phyloP scores from a whole-genome alignment of 2,888 invertebrate species.

The Rugalucina vietnamica region DNA sequence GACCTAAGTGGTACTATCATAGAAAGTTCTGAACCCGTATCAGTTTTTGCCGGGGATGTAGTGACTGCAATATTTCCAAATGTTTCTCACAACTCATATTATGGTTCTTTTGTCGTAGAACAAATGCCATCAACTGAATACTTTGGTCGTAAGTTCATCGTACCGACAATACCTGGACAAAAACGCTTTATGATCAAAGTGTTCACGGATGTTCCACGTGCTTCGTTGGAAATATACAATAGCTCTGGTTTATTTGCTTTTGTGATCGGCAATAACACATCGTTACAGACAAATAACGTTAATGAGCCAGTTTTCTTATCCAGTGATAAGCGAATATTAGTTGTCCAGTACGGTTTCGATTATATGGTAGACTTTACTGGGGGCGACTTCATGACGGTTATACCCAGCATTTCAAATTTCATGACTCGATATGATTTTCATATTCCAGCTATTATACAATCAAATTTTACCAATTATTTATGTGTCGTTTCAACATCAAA shows the following conservation, averaged over 20 bases:
- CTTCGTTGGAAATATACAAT: not conserved
- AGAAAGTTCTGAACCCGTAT: not conserved
- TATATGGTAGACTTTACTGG: not conserved
- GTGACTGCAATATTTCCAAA: not conserved
- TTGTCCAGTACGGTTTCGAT: not conserved
- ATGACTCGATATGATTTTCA: not conserved
- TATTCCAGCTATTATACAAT: too few species aligned
- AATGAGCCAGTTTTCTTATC: not conserved
- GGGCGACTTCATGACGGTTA: not conserved
- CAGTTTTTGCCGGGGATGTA: not conserved
- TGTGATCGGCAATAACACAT: not conserved
- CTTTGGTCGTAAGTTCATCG: not conserved
- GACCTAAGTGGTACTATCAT: not conserved
- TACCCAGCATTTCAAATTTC: not conserved
- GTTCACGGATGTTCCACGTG: not conserved
- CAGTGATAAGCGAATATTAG: not conserved
- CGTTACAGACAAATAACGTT: not conserved
- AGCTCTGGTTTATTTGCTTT: not conserved
- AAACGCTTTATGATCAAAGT: not conserved
- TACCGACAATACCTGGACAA: not conserved
- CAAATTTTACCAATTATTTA: too few species aligned
- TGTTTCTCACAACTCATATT: too few species aligned
- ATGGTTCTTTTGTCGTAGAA: not conserved
- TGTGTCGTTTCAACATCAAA: too few species aligned
- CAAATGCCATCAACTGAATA: not conserved